Conservation (phyloP, 2,113 vertebrate species). For the Pavo muticus region DNA sequence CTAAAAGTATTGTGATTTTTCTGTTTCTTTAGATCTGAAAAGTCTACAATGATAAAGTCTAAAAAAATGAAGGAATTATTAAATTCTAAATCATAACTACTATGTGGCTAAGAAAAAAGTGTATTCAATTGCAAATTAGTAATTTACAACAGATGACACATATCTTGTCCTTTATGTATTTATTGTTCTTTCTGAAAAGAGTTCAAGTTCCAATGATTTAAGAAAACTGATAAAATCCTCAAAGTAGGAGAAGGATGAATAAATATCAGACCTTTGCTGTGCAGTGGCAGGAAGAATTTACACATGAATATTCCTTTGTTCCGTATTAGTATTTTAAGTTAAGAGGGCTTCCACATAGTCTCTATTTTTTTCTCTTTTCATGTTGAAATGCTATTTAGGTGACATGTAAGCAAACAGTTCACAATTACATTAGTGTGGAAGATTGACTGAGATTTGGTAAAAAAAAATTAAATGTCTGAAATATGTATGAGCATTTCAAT, state of each 20-base stretch:
- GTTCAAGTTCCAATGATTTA: background rate
- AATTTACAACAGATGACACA: background rate
- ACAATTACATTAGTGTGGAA: background rate
- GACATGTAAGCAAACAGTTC: background rate
- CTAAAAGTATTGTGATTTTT: background rate
- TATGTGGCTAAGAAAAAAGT: background rate
- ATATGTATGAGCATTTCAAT: constrained; percentile 3
- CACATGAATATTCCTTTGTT: background rate
- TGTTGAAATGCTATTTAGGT: background rate
- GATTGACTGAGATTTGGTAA: background rate
- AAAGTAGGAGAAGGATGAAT: background rate
- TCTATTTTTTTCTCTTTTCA: background rate
- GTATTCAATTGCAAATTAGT: background rate
- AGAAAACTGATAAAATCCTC: fast-evolving
- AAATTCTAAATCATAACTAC: background rate
- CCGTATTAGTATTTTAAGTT: background rate
- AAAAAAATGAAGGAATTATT: background rate
- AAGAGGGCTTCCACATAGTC: background rate
- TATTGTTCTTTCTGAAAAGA: background rate
- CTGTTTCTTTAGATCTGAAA: background rate
- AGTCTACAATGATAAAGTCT: background rate
- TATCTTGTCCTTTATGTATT: background rate
- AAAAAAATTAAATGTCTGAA: constrained; percentile 5
- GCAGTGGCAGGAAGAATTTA: background rate
- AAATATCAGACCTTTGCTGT: background rate